A percentile compares a stretch with the other conserved stretches of the same genome.
These are phyloP conservation scores for Ascaphus truei DNA, from an alignment of 2,113 vertebrate species.

Conservation along the genomic window DNA sequence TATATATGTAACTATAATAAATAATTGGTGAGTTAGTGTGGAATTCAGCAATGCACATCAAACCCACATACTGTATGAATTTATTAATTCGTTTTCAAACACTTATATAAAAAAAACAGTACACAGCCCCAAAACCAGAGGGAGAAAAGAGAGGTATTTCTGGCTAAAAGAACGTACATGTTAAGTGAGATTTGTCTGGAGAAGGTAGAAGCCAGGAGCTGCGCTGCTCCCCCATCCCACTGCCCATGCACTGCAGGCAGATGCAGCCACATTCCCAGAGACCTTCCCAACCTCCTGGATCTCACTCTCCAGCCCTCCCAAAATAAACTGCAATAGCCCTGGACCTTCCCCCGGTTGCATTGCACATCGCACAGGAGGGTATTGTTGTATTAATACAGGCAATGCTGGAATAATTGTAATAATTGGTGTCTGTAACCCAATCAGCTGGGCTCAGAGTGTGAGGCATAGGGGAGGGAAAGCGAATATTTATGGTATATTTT, in stretches of 20 bases:
- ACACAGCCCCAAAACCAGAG: too few species aligned
- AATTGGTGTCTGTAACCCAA: background rate
- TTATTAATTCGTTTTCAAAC: too few species aligned
- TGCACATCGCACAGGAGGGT: conserved; percentile 18
- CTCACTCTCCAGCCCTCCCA: background rate
- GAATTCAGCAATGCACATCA: too few species aligned
- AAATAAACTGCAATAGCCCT: conserved; percentile 37
- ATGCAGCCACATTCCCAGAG: too few species aligned
- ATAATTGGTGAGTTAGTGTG: too few species aligned
- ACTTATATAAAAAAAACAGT: too few species aligned
- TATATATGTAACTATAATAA: too few species aligned
- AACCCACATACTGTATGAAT: background rate
- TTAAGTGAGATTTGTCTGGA: too few species aligned
- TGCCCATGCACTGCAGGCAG: too few species aligned
- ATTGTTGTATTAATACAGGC: background rate
- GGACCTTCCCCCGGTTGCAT: conserved; percentile 37
- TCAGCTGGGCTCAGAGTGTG: background rate
- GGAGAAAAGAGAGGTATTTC: too few species aligned
- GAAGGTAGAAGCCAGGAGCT: conserved; percentile 26
- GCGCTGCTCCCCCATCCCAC: conserved; percentile 22
- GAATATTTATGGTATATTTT: conserved; percentile 77
- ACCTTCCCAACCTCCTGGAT: background rate
- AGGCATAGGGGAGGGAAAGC: conserved; percentile 33
- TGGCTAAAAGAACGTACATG: too few species aligned
- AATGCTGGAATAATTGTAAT: too few species aligned